Conservation (phyloP, 2,797 vertebrate genomes). For the Melanotaenia pygmaea region DNA sequence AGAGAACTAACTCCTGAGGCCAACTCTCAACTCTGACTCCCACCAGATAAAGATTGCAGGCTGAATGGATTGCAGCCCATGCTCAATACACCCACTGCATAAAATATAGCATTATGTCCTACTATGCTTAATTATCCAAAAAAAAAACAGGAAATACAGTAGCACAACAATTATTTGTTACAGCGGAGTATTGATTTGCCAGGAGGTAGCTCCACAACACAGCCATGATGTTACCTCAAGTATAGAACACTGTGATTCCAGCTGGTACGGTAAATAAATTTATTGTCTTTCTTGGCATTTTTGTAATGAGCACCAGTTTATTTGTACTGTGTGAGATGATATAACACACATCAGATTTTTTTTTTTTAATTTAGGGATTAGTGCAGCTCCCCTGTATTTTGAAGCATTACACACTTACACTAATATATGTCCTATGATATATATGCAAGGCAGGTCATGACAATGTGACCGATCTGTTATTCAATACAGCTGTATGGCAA, state of each 20-base stretch:
- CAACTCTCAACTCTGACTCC: constrained; percentile 25
- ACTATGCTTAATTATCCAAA: constrained; percentile 43
- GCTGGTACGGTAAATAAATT: constrained; percentile 25
- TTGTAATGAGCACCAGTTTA: constrained; percentile 20
- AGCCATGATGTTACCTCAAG: constrained; percentile 30
- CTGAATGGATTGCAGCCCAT: constrained; percentile 32
- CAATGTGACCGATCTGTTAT: background rate
- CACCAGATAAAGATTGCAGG: constrained; percentile 26
- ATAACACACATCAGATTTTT: constrained; percentile 16
- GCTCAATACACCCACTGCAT: constrained; percentile 9
- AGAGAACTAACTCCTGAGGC: background rate
- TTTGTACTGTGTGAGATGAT: constrained; percentile 23
- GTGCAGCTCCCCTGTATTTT: constrained; percentile 11
- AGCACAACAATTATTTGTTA: constrained; percentile 30
- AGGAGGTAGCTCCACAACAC: constrained; percentile 29
- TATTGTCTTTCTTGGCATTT: constrained; percentile 21
- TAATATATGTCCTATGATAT: background rate
- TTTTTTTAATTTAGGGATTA: constrained; percentile 11
- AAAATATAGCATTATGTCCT: background rate
- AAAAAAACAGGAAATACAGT: constrained; percentile 24
- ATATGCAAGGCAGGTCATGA: background rate
- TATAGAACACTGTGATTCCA: constrained; percentile 17
- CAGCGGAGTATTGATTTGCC: constrained; percentile 34
- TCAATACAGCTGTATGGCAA: background rate
- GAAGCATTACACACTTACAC: constrained; percentile 20